Conservation (phyloP, 1,140 invertebrate genomes). For the Acromyrmex charruanus region DNA sequence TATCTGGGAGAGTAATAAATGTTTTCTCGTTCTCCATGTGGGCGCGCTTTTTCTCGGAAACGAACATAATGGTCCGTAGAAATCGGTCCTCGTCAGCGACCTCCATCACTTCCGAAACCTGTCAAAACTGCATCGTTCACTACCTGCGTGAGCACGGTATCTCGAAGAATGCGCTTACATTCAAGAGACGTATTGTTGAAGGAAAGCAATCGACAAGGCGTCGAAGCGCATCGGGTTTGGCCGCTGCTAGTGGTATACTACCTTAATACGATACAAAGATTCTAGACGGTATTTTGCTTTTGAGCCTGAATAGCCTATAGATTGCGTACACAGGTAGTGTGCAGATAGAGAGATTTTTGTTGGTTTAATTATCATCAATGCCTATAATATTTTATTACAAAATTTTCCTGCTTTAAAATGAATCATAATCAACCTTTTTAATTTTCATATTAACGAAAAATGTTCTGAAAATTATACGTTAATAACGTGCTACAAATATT, state of each 20-base stretch:
- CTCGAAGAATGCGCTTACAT: slow-evolving; percentile 50
- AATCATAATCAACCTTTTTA: neutral
- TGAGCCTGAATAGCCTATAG: slow-evolving; percentile 25
- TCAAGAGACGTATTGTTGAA: slow-evolving; percentile 51
- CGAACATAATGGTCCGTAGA: slow-evolving; percentile 55
- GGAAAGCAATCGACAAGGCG: slow-evolving; percentile 58
- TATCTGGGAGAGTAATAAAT: neutral
- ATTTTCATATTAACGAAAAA: neutral
- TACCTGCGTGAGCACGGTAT: slow-evolving; percentile 43
- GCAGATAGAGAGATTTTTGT: slow-evolving; percentile 28
- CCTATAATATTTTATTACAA: neutral
- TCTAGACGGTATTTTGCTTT: slow-evolving; percentile 19
- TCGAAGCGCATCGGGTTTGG: slow-evolving; percentile 33
- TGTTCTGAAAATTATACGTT: slow-evolving; percentile 5
- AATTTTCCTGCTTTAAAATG: neutral
- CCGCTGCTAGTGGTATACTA: neutral
- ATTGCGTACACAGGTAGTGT: slow-evolving; percentile 26
- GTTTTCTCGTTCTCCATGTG: slow-evolving; percentile 16
- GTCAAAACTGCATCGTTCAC: slow-evolving; percentile 60
- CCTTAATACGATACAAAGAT: slow-evolving; percentile 34
- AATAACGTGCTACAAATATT: neutral
- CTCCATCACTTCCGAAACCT: slow-evolving; percentile 36
- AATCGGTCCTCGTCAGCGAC: slow-evolving; percentile 23
- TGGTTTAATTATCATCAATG: slow-evolving; percentile 37
- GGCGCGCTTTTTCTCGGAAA: neutral